These are phyloP conservation scores for Caenorhabditis sinica DNA, from an alignment of 2,888 invertebrate species.

Conservation along the genomic window DNA sequence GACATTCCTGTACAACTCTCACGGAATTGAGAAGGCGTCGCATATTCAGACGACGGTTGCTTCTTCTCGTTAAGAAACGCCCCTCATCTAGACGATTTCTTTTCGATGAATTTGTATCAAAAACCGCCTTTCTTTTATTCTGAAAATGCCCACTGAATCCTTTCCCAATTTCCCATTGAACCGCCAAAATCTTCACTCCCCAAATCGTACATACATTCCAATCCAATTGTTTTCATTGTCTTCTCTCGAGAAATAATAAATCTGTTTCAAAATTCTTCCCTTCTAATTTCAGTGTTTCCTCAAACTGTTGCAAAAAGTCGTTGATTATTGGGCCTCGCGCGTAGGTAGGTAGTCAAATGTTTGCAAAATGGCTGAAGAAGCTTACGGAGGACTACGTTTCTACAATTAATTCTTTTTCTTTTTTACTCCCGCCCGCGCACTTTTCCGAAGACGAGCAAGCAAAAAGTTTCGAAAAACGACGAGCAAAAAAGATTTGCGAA, in stretches of 20 bases:
- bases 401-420: slow-evolving; percentile 55
- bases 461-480: slow-evolving; percentile 9
- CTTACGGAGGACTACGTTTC: slow-evolving; percentile 62
- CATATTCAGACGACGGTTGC: slow-evolving; percentile 58
- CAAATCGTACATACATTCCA: slow-evolving; percentile 53
- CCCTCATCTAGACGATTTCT: slow-evolving; percentile 33
- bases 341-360: slow-evolving; percentile 61
- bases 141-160: slow-evolving; percentile 36
- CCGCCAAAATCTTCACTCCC: slow-evolving; percentile 4
- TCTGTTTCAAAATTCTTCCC: background rate
- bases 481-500: slow-evolving; percentile 37
- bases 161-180: slow-evolving; percentile 18
- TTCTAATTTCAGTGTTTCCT: background rate
- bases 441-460: slow-evolving; percentile 28
- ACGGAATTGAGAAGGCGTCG: slow-evolving; percentile 69
- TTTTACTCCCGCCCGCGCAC: slow-evolving; percentile 44
- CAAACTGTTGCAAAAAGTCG: slow-evolving; percentile 25
- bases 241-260: slow-evolving; percentile 10
- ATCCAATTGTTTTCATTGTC: slow-evolving; percentile 33
- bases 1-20: slow-evolving; percentile 79
- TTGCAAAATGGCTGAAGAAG: slow-evolving; percentile 54
- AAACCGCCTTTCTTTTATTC: background rate
- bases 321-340: slow-evolving; percentile 37
- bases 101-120: slow-evolving; percentile 18
- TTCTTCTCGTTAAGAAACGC: slow-evolving; percentile 42